Percentiles rank a stretch among this genome's conserved stretches.
These are phyloP conservation scores for Neomorphus geoffroyi DNA, from an alignment of 2,797 vertebrate genomes.

Conservation along the genomic window DNA sequence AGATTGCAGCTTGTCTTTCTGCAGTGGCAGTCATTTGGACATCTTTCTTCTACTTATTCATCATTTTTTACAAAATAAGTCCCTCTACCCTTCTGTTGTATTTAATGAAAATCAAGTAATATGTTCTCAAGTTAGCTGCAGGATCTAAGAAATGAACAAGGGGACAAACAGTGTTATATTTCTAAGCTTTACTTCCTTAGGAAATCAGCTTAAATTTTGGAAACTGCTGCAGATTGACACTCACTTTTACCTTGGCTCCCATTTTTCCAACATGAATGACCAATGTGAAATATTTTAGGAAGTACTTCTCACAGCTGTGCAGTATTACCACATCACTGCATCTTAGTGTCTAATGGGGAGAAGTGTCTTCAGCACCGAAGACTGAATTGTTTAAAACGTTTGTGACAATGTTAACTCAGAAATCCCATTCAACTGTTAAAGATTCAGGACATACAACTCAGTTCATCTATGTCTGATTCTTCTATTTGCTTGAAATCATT, in stretches of 20 bases:
- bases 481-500: not conserved
- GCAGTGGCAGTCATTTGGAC: not conserved
- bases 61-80: not conserved
- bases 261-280: not conserved
- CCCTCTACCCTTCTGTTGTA: not conserved
- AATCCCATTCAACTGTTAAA: not conserved
- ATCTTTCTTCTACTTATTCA: not conserved
- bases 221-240: not conserved
- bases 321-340: not conserved
- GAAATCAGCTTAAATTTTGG: not conserved
- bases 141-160: not conserved
- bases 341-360: not conserved
- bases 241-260: not conserved
- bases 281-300: not conserved
- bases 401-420: not conserved
- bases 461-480: not conserved
- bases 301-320: not conserved
- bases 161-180: not conserved
- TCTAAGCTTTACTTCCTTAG: not conserved
- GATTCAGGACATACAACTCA: not conserved
- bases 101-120: not conserved
- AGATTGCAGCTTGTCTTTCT: not conserved
- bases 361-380: not conserved
- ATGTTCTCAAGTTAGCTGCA: not conserved
- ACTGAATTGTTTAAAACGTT: not conserved